Evolutionary conservation across 1,140 invertebrate species (phyloP).

Genomic region (Drosophila prosaltans): DNA sequence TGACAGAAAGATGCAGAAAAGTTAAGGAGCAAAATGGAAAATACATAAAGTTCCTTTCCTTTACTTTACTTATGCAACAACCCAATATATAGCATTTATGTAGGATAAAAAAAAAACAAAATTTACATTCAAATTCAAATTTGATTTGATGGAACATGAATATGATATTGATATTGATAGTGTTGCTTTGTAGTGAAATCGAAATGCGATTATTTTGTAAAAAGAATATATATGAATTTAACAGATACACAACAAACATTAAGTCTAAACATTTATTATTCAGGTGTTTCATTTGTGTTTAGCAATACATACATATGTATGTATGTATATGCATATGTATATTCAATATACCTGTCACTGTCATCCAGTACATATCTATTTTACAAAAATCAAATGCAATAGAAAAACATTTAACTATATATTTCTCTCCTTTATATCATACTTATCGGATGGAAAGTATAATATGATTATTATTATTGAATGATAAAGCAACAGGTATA

Average conservation of each 20-base stretch:
- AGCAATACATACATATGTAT: background rate
- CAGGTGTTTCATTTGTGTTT: conserved; percentile 4
- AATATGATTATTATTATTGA: background rate
- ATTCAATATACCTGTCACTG: background rate
- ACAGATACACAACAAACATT: conserved; percentile 60
- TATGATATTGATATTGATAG: background rate
- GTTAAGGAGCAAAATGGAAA: too few relatives aligned
- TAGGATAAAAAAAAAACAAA: too few relatives aligned
- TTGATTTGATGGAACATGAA: too few relatives aligned
- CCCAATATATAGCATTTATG: too few relatives aligned
- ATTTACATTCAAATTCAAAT: too few relatives aligned
- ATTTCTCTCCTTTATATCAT: too few relatives aligned
- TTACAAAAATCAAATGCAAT: too few relatives aligned
- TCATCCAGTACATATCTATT: background rate
- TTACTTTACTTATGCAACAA: too few relatives aligned
- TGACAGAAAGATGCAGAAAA: too few relatives aligned
- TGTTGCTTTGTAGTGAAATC: background rate
- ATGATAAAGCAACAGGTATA: background rate
- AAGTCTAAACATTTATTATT: conserved; percentile 53
- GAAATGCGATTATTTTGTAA: conserved; percentile 9
- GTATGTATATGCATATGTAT: too few relatives aligned
- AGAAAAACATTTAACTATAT: too few relatives aligned
- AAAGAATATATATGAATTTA: conserved; percentile 22
- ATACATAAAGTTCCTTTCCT: too few relatives aligned
- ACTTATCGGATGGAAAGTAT: background rate